These are phyloP conservation scores for Panulirus ornatus DNA, from an alignment of 1,140 invertebrate genomes.

Conservation along the genomic window DNA sequence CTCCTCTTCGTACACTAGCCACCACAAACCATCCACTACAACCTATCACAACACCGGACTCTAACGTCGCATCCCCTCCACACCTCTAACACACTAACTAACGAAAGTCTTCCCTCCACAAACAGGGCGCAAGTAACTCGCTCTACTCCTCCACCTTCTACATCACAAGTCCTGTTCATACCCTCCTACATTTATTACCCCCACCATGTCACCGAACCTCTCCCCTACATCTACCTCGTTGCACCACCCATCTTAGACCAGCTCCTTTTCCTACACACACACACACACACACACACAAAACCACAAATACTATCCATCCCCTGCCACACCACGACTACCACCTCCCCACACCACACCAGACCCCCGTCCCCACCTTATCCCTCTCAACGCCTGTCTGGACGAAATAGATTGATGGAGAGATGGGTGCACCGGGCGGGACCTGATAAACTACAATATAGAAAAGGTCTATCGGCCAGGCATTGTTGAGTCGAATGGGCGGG, in stretches of 20 bases:
- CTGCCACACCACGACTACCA: too few species aligned
- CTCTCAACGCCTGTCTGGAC: constrained; percentile 43
- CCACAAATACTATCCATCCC: neutral
- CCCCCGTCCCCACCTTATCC: constrained; percentile 31
- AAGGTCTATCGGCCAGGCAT: constrained; percentile 23
- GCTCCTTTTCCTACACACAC: too few species aligned
- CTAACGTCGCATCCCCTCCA: too few species aligned
- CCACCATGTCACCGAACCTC: neutral
- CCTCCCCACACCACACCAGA: too few species aligned
- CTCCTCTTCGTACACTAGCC: too few species aligned
- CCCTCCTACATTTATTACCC: neutral
- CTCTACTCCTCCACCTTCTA: neutral
- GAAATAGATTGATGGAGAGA: constrained; percentile 50
- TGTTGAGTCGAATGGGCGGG: neutral
- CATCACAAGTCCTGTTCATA: neutral
- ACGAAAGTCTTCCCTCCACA: too few species aligned
- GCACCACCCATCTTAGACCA: too few species aligned
- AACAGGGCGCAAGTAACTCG: too few species aligned
- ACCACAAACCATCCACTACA: too few species aligned
- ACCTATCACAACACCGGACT: too few species aligned
- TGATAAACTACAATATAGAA: constrained; percentile 52
- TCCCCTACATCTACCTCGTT: neutral
- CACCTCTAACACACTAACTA: too few species aligned
- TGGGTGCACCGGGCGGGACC: neutral
- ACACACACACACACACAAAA: too few species aligned